Conservation (phyloP, 2,888 invertebrate species). For the Abrostola tripartita region DNA sequence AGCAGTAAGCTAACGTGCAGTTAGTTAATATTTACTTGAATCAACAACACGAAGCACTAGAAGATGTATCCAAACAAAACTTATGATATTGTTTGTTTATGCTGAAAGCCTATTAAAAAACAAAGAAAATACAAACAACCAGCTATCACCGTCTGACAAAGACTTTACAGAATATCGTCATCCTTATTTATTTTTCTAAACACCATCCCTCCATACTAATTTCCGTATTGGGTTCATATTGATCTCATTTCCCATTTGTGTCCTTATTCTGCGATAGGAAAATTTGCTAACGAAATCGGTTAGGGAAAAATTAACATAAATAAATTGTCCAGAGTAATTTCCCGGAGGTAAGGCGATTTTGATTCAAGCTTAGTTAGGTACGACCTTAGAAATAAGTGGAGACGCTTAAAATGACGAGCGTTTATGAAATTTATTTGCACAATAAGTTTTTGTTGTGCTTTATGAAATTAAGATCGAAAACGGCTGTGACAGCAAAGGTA, state of each 20-base stretch:
- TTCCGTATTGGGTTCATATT: conserved; percentile 68
- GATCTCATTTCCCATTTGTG: conserved; percentile 59
- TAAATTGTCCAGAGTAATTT: conserved; percentile 49
- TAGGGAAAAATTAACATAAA: conserved; percentile 51
- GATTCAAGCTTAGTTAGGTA: conserved; percentile 31
- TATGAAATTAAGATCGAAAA: not conserved
- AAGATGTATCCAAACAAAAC: too few relatives aligned
- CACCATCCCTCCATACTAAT: conserved; percentile 67
- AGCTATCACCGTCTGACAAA: not conserved
- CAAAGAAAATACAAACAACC: not conserved
- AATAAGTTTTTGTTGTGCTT: not conserved
- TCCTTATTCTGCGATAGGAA: conserved; percentile 61
- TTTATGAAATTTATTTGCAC: not conserved
- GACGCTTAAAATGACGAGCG: not conserved
- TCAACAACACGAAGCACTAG: too few relatives aligned
- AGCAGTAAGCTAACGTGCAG: too few relatives aligned
- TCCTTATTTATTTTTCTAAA: conserved; percentile 31
- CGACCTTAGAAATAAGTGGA: conserved; percentile 9
- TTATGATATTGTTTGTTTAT: not conserved
- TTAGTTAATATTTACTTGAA: too few relatives aligned
- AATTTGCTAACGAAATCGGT: conserved; percentile 39
- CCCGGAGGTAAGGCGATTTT: conserved; percentile 50
- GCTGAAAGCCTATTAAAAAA: not conserved
- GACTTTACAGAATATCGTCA: not conserved
- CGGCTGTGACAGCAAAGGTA: not conserved